Base-by-base conservation (phyloP, 30 jellyfish, hydroid and myxozoan genomes). In the Mastigias papua region DNA sequence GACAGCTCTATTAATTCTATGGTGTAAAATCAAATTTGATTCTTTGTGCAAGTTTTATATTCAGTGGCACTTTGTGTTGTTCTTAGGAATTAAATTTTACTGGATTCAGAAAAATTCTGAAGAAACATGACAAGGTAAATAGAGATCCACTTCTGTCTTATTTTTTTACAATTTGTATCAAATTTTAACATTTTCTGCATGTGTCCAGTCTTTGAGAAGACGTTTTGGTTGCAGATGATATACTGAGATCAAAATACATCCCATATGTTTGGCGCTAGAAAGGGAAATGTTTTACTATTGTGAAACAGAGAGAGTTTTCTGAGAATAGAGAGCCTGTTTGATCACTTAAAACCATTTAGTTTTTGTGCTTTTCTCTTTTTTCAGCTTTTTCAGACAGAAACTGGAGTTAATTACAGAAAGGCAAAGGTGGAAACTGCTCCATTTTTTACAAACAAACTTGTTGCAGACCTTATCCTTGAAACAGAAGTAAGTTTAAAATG, bases 111-210 rank as follows among this genome's bases (percentile, higher is more conserved):
- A 95, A 95, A 57, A 89, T 95, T 37, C 89, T 95, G 69, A 95
- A 95, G 90, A 95, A 95, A 81, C 97, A 89, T 76, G 99, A 95
- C 82, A 95, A 95, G 93, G 98, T 93, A 50, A 11, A 11, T 37
- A 37, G 5, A 37, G 11, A 37, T 37, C 5, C 11, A 37, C 11
- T 37, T n/a, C n/a, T n/a, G n/a, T n/a, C n/a, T n/a, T n/a, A n/a
- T n/a, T n/a, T n/a, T n/a, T n/a, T n/a, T n/a, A n/a, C n/a, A n/a
- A n/a, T n/a, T n/a, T n/a, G n/a, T n/a, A n/a, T n/a, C n/a, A n/a
- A n/a, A n/a, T n/a, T n/a, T n/a, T n/a, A n/a, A n/a, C n/a, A n/a
- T n/a, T n/a, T n/a, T n/a, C n/a, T n/a, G n/a, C n/a, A n/a, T n/a
- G n/a, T n/a, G n/a, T n/a, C n/a, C n/a, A n/a, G n/a, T n/a, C n/a